Evolutionary conservation across 2,113 vertebrate genomes (phyloP).

Genomic region (Patagioenas fasciata): DNA sequence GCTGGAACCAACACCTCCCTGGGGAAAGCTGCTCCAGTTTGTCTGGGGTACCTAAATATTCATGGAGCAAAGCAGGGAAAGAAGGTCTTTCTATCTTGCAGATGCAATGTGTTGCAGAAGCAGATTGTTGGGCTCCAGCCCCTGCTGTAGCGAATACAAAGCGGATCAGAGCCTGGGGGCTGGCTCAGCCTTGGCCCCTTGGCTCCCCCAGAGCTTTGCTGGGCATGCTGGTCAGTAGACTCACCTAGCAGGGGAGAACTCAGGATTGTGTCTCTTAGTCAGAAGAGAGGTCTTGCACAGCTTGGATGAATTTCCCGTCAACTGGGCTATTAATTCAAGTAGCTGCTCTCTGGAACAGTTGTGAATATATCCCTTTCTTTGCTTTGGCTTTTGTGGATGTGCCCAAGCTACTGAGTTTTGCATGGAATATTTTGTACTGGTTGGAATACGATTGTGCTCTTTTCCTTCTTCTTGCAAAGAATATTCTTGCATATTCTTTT

Average conservation of each 20-base stretch:
- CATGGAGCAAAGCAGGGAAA: background rate
- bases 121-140: background rate
- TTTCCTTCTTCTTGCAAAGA: background rate
- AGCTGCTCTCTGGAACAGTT: background rate
- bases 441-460: background rate
- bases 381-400: background rate
- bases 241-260: background rate
- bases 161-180: rapidly evolving
- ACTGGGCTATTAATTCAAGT: background rate
- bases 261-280: rapidly evolving
- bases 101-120: rapidly evolving
- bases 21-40: conserved; percentile 5
- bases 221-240: background rate
- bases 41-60: conserved; percentile 40
- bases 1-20: background rate
- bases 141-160: background rate
- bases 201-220: background rate
- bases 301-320: background rate
- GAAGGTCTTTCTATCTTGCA: background rate
- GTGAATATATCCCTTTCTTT: background rate
- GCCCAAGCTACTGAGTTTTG: background rate
- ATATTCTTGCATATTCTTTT: background rate
- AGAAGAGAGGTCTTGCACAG: background rate
- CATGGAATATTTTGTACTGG: background rate
- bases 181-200: background rate